A percentile compares a stretch with the other conserved stretches of the same genome.
These are phyloP conservation scores for Pemphredon lugubris DNA, from an alignment of 2,888 invertebrate species.

Conservation along the genomic window DNA sequence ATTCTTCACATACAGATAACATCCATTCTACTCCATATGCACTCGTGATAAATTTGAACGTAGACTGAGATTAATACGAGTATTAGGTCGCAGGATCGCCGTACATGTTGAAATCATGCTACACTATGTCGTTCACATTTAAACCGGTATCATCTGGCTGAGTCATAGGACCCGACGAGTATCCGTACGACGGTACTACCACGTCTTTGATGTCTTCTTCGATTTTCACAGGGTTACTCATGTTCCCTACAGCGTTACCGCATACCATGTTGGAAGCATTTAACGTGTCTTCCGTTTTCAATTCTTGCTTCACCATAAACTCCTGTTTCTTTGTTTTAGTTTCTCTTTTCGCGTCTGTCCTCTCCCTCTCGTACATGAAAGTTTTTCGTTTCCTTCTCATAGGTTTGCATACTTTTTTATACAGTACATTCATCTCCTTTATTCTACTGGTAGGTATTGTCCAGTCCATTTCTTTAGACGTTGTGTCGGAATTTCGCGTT, in stretches of 20 bases:
- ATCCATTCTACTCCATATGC: conserved; percentile 63
- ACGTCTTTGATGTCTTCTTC: conserved; percentile 45
- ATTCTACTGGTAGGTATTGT: conserved; percentile 85
- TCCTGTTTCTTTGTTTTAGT: conserved; percentile 57
- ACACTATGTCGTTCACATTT: conserved; percentile 57
- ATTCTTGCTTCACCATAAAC: conserved; percentile 64
- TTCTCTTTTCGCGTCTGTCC: conserved; percentile 54
- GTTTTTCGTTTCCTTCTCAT: conserved; percentile 79
- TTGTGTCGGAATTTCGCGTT: conserved; percentile 82
- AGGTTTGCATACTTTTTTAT: conserved; percentile 82
- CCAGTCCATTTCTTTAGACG: conserved; percentile 86
- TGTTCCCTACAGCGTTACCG: conserved; percentile 28
- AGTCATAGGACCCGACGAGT: conserved; percentile 36
- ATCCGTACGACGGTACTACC: conserved; percentile 50
- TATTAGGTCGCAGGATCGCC: conserved; percentile 56
- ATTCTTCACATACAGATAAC: conserved; percentile 58
- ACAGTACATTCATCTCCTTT: conserved; percentile 85
- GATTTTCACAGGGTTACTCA: conserved; percentile 44
- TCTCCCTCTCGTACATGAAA: conserved; percentile 78
- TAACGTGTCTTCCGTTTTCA: conserved; percentile 54
- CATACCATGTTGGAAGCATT: conserved; percentile 30
- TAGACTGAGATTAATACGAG: conserved; percentile 58
- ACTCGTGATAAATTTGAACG: conserved; percentile 58
- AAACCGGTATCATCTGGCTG: conserved; percentile 42
- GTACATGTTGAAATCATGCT: conserved; percentile 49